These are phyloP conservation scores for Catostylus mosaicus DNA, from an alignment of 30 jellyfish, hydroid and myxozoan genomes.

Conservation along the genomic window DNA sequence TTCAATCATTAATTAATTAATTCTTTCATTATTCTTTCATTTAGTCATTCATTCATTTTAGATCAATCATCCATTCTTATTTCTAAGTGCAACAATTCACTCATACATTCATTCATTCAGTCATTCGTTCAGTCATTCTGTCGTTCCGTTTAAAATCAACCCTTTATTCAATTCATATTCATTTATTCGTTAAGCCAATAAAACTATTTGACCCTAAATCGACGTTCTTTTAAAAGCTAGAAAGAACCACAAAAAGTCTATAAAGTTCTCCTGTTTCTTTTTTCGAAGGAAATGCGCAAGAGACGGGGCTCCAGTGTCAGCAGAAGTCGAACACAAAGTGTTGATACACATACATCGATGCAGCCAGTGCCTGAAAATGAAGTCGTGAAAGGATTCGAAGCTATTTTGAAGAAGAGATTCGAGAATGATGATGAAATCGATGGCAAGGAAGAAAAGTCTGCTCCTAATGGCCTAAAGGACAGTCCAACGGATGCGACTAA, in stretches of 20 bases:
- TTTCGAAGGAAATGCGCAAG: slow-evolving; percentile 56
- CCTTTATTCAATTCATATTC: too few relatives aligned
- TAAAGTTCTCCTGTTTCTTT: too few relatives aligned
- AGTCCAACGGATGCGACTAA: neutral
- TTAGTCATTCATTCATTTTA: too few relatives aligned
- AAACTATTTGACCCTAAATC: too few relatives aligned
- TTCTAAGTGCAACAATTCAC: too few relatives aligned
- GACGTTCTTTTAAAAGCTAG: neutral
- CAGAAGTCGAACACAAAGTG: slow-evolving; percentile 53
- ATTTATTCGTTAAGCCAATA: too few relatives aligned
- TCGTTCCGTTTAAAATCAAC: too few relatives aligned
- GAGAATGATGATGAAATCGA: slow-evolving; percentile 13
- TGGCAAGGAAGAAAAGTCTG: neutral
- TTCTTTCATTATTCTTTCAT: too few relatives aligned
- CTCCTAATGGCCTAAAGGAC: neutral
- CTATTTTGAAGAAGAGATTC: slow-evolving; percentile 43
- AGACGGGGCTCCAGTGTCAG: slow-evolving; percentile 51
- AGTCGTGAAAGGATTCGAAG: slow-evolving; percentile 55
- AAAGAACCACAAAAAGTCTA: neutral
- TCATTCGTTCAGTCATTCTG: too few relatives aligned
- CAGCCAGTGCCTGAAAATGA: slow-evolving; percentile 40
- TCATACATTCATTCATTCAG: too few relatives aligned
- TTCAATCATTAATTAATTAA: too few relatives aligned
- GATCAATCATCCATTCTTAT: too few relatives aligned
- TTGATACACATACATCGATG: slow-evolving; percentile 1